phyloP scores from a whole-genome alignment of 35 echinoderm and acorn worm genomes.

The Patiria miniata region DNA sequence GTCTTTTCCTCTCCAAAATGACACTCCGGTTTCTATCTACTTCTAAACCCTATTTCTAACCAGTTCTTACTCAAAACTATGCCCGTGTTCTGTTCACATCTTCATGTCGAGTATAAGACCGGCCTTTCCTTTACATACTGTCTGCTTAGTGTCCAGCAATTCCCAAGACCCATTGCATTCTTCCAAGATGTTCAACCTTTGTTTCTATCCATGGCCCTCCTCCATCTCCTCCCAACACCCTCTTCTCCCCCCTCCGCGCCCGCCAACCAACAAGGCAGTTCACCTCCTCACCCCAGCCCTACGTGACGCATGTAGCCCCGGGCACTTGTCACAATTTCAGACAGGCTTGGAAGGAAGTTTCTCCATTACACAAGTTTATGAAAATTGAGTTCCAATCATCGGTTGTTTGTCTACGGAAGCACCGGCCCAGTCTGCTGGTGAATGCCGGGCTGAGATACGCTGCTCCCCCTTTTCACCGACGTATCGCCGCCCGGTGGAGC shows the following conservation, averaged over 20 bases:
- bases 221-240: neutral
- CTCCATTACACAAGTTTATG: slow-evolving; percentile 25
- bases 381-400: slow-evolving; percentile 31
- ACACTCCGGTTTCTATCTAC: too few species aligned
- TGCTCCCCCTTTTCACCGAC: neutral
- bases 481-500: neutral
- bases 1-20: too few species aligned
- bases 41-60: too few species aligned
- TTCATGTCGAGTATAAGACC: too few species aligned
- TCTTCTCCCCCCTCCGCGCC: neutral
- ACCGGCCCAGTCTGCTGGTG: neutral
- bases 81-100: too few species aligned
- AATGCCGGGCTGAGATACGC: slow-evolving; percentile 10
- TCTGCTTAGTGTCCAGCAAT: too few species aligned
- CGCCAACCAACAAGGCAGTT: neutral
- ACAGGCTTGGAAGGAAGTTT: slow-evolving; percentile 31
- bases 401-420: slow-evolving; percentile 30
- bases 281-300: slow-evolving; percentile 3
- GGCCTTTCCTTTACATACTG: too few species aligned
- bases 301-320: slow-evolving; percentile 20
- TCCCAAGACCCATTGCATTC: too few species aligned
- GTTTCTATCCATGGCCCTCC: neutral
- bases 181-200: too few species aligned
- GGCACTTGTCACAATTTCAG: slow-evolving; percentile 24
- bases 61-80: too few species aligned